Evolutionary conservation across 2,888 invertebrate species (phyloP).

Genomic region (Pedicia rivosa): DNA sequence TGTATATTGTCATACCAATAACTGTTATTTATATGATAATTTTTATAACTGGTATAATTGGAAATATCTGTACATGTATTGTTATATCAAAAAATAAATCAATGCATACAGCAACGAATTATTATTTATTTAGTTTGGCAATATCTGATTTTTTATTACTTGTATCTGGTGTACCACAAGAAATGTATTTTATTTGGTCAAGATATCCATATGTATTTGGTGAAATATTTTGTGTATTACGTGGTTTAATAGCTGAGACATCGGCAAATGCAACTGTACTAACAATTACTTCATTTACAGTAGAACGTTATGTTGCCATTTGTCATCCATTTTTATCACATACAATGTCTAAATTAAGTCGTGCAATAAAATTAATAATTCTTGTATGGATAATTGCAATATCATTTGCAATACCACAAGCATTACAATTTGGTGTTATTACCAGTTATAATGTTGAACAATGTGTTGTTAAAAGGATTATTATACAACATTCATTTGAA

Average conservation of each 20-base stretch:
- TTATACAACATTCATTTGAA: constrained; percentile 37
- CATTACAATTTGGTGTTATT: constrained; percentile 60
- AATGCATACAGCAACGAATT: constrained; percentile 70
- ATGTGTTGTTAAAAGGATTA: constrained; percentile 25
- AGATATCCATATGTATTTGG: constrained; percentile 67
- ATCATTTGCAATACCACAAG: constrained; percentile 54
- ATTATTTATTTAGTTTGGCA: constrained; percentile 72
- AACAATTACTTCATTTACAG: constrained; percentile 71
- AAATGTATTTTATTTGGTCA: constrained; percentile 63
- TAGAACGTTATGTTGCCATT: constrained; percentile 51
- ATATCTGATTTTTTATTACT: constrained; percentile 67
- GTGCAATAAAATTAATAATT: constrained; percentile 60
- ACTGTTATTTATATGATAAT: constrained; percentile 63
- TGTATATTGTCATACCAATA: constrained; percentile 51
- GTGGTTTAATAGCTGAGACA: constrained; percentile 65
- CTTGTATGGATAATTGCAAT: constrained; percentile 66
- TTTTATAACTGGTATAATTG: constrained; percentile 61
- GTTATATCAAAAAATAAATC: constrained; percentile 68
- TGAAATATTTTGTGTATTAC: constrained; percentile 57
- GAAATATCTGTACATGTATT: constrained; percentile 70
- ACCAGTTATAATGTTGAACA: constrained; percentile 20
- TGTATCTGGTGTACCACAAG: constrained; percentile 62
- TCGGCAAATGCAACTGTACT: constrained; percentile 62
- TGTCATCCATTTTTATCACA: constrained; percentile 50
- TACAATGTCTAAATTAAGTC: constrained; percentile 66